Evolutionary conservation across 2,797 vertebrate genomes (phyloP), one percentile per base, ranked within the genome.

Genomic region (Mareca strepera): DNA sequence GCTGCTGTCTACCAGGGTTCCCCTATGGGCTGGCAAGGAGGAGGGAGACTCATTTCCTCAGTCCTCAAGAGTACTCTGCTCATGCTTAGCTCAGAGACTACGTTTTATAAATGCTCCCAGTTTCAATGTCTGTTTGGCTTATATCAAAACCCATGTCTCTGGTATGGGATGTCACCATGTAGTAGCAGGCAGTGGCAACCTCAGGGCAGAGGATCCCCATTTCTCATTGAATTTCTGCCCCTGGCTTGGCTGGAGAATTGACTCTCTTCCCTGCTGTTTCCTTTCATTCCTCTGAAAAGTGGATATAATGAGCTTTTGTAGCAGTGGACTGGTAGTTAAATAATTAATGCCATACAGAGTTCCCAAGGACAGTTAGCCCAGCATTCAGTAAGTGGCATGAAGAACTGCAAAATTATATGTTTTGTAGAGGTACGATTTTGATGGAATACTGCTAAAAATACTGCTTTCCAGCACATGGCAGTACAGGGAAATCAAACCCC

Each of bases 71-170:
- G 10, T 28, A 60, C 9, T 10, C 18, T 7, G 3, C 28, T 72
- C 3, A 1, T 52, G 16, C 48, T 68, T 60, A 72, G 25, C n/a
- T 29, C 33, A 31, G 56, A 35, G 69, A 4, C 11, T 1, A 0
- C 7, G 26, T 31, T 88, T 58, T 53, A 78, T 66, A 83, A 93
- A 29, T 21, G 15, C 12, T 44, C 18, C 7, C 25, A 31, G 43
- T 37, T 78, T 63, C 35, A 31, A 33, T 5, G 31, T 11, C 22
- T 28, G 25, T 25, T 77, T 50, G 31, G 41, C n/a, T 75, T 7
- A 28, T 60, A 26, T 22, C 66, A 81, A 29, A 63, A 81, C 9
- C 9, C 33, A 17, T 20, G 6, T 58, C 68, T n/a, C 39, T 82
- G 55, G 18, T 35, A 31, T 33, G 37, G 50, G 72, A 18, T 16